Base-by-base conservation (phyloP, 2,113 vertebrate genomes). In the human (Homo sapiens) region DNA sequence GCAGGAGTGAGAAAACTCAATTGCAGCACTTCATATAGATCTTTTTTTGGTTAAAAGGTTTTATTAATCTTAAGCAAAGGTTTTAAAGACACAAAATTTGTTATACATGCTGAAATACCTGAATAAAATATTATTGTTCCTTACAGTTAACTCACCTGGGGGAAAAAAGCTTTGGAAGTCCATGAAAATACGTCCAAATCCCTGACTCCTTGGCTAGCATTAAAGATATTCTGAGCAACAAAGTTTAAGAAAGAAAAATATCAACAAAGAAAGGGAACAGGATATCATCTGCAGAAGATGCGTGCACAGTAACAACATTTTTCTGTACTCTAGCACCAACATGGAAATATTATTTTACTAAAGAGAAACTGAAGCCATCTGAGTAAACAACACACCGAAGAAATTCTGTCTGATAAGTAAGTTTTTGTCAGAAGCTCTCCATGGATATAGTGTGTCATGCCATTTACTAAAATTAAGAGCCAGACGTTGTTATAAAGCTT, bases 171-270 rank as follows among this genome's bases (percentile, higher is more conserved):
- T 99, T 99, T 99, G 98, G 99, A 99, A 98, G 99, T 99, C 99
- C 99, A 99, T 98, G 99, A 99, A 99, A 99, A 99, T 99, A 99
- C 98, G 99, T 99, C 99, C 99, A 99, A 99, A 99, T 99, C 99
- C 99, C 99, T 99, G 99, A 99, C 98, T 99, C 99, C 99, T 99
- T 99, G 99, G 99, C 99, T 99, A 99, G 99, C 99, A 98, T 99
- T 99, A 99, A 99, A 99, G 99, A 99, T 99, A 99, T 98, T 99
- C 99, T 99, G 99, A 99, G 99, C 99, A 98, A 99, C 99, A 99
- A 98, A 99, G 99, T 98, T 99, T 99, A 98, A 99, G 98, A 99
- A 98, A 99, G 99, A 99, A 98, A 99, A 97, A 99, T 99, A 99
- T 99, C 98, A 99, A 99, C 98, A 98, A 98, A 98, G 96, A 98